These are phyloP conservation scores for Myathropa florea DNA, from an alignment of 2,888 invertebrate genomes.

Conservation along the genomic window DNA sequence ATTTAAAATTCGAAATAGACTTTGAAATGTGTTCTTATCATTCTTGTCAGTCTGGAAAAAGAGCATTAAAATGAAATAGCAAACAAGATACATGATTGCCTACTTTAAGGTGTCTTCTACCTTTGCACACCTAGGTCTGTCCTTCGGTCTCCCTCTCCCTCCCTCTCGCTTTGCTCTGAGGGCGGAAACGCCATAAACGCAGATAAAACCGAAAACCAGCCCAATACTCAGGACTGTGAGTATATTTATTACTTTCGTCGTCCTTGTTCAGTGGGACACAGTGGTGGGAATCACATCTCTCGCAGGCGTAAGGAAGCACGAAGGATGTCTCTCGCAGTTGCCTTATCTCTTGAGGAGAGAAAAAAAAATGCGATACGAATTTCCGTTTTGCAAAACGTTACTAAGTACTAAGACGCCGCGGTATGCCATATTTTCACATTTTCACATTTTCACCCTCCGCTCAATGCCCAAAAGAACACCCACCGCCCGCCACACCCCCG, in stretches of 20 bases:
- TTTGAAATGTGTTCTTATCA: constrained; percentile 32
- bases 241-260: constrained; percentile 56
- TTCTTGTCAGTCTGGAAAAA: constrained; percentile 20
- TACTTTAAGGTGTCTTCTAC: constrained; percentile 28
- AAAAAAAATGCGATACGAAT: constrained; percentile 26
- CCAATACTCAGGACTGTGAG: constrained; percentile 16
- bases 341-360: constrained; percentile 36
- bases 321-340: constrained; percentile 15
- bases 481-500: background rate
- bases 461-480: background rate
- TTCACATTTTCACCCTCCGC: background rate
- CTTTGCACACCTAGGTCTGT: constrained; percentile 16
- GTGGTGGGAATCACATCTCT: constrained; percentile 42
- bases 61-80: constrained; percentile 47
- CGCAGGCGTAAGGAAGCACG: constrained; percentile 19
- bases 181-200: constrained; percentile 12
- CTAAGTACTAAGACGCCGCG: constrained; percentile 22
- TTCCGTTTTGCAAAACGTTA: constrained; percentile 47
- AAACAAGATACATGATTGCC: constrained; percentile 50
- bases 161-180: no score
- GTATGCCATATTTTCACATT: background rate
- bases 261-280: no score
- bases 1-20: constrained; percentile 11
- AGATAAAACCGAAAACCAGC: constrained; percentile 48
- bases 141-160: background rate